A percentile compares a stretch with the other conserved stretches of the same genome.
Evolutionary conservation across 2,113 vertebrate species (phyloP).

Genomic region (Vulpes ferrilata): DNA sequence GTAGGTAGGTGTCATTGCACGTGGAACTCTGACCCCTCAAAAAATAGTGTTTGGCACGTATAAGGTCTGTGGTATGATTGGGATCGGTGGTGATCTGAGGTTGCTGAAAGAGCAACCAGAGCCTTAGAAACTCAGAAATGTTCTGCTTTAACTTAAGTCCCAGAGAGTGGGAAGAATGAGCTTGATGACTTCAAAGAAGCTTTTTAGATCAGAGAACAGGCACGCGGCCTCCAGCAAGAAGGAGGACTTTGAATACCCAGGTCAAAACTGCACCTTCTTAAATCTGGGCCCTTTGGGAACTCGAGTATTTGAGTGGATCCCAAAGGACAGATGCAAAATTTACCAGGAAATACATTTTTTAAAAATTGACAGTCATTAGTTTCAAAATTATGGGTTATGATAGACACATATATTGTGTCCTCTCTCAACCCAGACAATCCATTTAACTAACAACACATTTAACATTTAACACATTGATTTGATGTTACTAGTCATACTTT

Average conservation of each 20-base stretch:
- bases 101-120: background rate
- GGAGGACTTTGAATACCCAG: background rate
- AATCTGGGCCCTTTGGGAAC: background rate
- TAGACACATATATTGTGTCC: background rate
- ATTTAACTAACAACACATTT: background rate
- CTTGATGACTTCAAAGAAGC: background rate
- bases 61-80: background rate
- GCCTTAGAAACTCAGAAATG: background rate
- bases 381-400: conserved; percentile 13
- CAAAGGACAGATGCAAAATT: background rate
- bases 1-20: background rate
- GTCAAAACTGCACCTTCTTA: background rate
- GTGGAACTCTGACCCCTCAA: background rate
- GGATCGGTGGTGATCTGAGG: background rate
- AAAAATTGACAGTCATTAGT: background rate
- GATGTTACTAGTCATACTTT: background rate
- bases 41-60: background rate
- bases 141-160: background rate
- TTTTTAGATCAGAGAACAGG: background rate
- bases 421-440: background rate
- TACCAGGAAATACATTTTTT: background rate
- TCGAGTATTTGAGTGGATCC: background rate
- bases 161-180: background rate
- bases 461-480: background rate
- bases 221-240: background rate